Base-by-base conservation (phyloP, 2,888 invertebrate species). In the Melinopterus prodromus region DNA sequence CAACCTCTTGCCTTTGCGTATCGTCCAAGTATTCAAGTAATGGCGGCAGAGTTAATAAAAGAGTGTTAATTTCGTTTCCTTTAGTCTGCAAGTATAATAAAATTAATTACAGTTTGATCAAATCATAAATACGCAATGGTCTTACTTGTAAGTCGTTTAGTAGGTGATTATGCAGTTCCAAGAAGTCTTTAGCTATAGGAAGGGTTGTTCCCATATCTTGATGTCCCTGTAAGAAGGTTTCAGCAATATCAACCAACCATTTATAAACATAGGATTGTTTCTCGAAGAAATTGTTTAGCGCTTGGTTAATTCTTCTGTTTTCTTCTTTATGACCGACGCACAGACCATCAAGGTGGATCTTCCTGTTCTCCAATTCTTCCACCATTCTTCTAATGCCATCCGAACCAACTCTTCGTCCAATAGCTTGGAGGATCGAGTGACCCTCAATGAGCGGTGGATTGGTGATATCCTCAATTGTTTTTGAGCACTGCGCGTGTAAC, bases 241-340 rank as follows among this genome's bases (percentile, higher is more conserved):
- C 94, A 0, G 93, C 94, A 37, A 94, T 93, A 78, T 93, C 93
- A 36, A 92, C 91, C 78, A 96, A 87, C 96, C 96, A 96, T n/a
- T 92, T 92, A 82, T 94, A 91, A 69, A 96, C 88, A 87, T 92
- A 92, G 83, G 93, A 93, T 86, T 94, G 94, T 86, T 92, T 93
- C 76, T 94, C 92, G 36, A 94, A 90, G 89, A 95, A 96, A 78
- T 91, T 90, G 79, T 92, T 92, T 15, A 95, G 89, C n/a, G 93
- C 93, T 83, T 92, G 91, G 79, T 94, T 93, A n/a, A 94, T 92
- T 84, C 93, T 91, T 76, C 93, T 89, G 84, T 94, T 94, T 86
- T 94, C 94, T 86, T 94, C 93, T 79, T 91, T 92, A 85, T 94
- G 93, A 4, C 93, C 92, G 3, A 92, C 92, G 85, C 94, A 95